Evolutionary conservation across 2,888 invertebrate genomes (phyloP).

Genomic region (Malachius bipustulatus): DNA sequence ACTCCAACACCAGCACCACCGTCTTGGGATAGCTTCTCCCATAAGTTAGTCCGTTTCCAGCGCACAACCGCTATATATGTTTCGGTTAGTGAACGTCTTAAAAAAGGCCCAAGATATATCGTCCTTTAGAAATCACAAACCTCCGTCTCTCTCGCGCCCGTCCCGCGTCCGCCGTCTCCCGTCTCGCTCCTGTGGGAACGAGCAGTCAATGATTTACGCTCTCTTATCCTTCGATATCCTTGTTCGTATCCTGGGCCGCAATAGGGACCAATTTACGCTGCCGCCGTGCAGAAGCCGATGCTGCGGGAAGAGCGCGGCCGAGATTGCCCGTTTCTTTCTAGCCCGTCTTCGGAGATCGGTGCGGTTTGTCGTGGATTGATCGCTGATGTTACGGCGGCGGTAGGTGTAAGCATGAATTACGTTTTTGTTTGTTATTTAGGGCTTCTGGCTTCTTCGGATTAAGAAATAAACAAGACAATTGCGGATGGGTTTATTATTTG

Average conservation of each 20-base stretch:
- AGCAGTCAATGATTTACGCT: conserved; percentile 3
- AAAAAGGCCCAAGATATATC: conserved; percentile 33
- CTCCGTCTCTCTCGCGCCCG: neutral
- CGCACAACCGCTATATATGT: conserved; percentile 36
- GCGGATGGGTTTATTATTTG: neutral
- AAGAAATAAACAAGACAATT: conserved; percentile 2
- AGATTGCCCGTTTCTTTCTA: too few relatives aligned
- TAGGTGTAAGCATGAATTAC: conserved; percentile 13
- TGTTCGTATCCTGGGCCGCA: too few relatives aligned
- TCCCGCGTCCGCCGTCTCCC: neutral
- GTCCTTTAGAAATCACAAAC: conserved; percentile 16
- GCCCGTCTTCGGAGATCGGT: too few relatives aligned
- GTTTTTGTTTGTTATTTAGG: conserved; percentile 10
- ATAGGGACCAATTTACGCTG: conserved; percentile 2
- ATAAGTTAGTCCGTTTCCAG: neutral
- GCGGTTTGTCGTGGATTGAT: too few relatives aligned
- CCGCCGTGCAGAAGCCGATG: conserved; percentile 1
- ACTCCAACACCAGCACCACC: too few relatives aligned
- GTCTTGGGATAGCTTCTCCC: neutral
- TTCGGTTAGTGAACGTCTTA: conserved; percentile 34
- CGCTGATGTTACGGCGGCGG: too few relatives aligned
- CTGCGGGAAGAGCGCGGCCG: too few relatives aligned
- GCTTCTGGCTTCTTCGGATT: conserved; percentile 1
- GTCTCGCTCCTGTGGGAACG: neutral
- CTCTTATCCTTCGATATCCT: conserved; percentile 2